A percentile compares a stretch with the other conserved stretches of the same genome.
Evolutionary conservation across 2,113 vertebrate genomes (phyloP).

Genomic region (Balaeniceps rex): DNA sequence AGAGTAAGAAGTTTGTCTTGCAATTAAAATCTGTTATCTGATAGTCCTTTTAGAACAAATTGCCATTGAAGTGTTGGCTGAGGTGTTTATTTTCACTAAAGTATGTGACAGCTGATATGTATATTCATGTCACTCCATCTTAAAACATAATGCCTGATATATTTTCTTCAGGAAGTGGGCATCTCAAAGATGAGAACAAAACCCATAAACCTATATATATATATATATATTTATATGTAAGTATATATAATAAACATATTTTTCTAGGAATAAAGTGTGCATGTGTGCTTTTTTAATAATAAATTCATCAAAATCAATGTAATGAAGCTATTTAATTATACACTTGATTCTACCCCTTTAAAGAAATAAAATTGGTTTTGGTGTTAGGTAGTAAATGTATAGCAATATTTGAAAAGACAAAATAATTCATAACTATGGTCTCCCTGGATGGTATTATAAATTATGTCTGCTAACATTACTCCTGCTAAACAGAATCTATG

Average conservation of each 20-base stretch:
- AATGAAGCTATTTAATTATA: not conserved
- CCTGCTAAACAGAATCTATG: not conserved
- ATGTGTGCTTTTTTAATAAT: not conserved
- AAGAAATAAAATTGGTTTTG: not conserved
- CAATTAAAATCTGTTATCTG: not conserved
- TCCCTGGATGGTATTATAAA: not conserved
- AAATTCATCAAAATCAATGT: not conserved
- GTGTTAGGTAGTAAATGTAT: not conserved
- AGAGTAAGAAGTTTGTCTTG: not conserved
- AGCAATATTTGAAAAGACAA: not conserved
- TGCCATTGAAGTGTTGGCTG: not conserved
- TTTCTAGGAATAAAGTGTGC: not conserved
- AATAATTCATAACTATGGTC: not conserved
- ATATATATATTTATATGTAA: not conserved
- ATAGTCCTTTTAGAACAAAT: not conserved
- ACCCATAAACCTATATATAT: not conserved
- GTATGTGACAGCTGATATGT: not conserved
- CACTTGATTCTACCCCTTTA: not conserved
- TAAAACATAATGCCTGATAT: not conserved
- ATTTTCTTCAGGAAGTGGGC: not conserved
- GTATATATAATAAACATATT: not conserved
- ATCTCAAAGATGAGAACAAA: not conserved
- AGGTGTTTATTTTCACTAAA: not conserved
- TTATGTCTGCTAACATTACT: not conserved
- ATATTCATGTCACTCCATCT: not conserved